These are phyloP conservation scores for Graphium colonna DNA, from an alignment of 2,888 invertebrate genomes.

Conservation along the genomic window DNA sequence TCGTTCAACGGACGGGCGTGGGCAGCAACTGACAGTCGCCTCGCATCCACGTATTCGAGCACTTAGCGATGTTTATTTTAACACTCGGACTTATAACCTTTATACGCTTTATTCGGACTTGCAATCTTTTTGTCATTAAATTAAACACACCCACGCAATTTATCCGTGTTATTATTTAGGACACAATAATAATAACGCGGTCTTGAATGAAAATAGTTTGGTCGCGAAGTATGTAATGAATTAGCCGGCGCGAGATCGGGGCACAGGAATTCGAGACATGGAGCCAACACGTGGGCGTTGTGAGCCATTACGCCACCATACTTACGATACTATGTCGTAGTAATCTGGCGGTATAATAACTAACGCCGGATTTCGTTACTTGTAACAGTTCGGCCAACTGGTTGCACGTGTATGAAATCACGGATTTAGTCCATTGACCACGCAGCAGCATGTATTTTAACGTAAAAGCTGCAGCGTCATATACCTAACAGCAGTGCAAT, in stretches of 20 bases:
- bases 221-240: neutral
- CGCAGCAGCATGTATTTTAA: slow-evolving; percentile 21
- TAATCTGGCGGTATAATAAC: slow-evolving; percentile 20
- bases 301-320: slow-evolving; percentile 17
- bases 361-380: slow-evolving; percentile 19
- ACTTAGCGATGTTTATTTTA: slow-evolving; percentile 27
- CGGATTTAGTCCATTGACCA: slow-evolving; percentile 22
- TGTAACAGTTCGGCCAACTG: slow-evolving; percentile 12
- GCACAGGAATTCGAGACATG: slow-evolving; percentile 13
- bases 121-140: neutral
- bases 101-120: no score
- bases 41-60: slow-evolving; percentile 37
- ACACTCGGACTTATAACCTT: neutral
- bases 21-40: slow-evolving; percentile 38
- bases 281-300: slow-evolving; percentile 24
- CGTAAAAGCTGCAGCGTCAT: slow-evolving; percentile 25
- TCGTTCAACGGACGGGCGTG: slow-evolving; percentile 35
- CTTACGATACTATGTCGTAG: slow-evolving; percentile 20
- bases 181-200: neutral
- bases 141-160: neutral
- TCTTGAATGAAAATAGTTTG: slow-evolving; percentile 15
- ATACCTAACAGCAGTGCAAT: slow-evolving; percentile 30
- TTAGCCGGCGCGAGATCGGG: slow-evolving; percentile 4
- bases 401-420: slow-evolving; percentile 19
- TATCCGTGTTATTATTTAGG: neutral